Conservation (phyloP, 1,140 invertebrate genomes). For the Delia radicum region DNA sequence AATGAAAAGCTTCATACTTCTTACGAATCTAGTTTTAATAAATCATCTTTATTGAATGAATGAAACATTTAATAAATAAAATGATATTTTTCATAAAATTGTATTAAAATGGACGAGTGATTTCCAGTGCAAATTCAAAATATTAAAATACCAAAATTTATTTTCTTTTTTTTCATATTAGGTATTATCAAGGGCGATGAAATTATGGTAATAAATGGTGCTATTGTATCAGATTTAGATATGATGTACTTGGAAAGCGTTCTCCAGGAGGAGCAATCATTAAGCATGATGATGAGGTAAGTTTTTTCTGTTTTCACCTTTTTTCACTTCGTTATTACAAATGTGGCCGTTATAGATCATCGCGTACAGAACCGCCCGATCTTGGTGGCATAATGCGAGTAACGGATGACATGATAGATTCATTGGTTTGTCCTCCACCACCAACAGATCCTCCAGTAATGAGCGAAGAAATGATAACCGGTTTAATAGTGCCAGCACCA, state of each 20-base stretch:
- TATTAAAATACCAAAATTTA: too few species aligned
- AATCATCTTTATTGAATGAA: too few species aligned
- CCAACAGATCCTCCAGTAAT: constrained; percentile 89
- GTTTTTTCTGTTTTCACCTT: constrained; percentile 25
- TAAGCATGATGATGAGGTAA: constrained; percentile 96
- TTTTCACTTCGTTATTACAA: background rate
- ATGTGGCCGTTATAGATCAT: constrained; percentile 62
- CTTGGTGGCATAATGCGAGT: constrained; percentile 76
- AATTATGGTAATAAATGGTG: constrained; percentile 98
- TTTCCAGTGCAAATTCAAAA: too few species aligned
- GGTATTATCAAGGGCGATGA: constrained; percentile 96
- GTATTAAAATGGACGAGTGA: too few species aligned
- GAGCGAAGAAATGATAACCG: constrained; percentile 93
- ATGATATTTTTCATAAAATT: too few species aligned
- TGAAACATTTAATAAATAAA: too few species aligned
- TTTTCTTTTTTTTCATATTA: constrained; percentile 50
- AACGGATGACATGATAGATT: constrained; percentile 93
- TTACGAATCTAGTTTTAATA: too few species aligned
- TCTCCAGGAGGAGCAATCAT: constrained; percentile 88
- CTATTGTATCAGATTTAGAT: constrained; percentile 95
- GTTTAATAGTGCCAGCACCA: constrained; percentile 92
- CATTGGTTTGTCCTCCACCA: constrained; percentile 91
- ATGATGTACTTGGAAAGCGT: constrained; percentile 99
- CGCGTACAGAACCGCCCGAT: constrained; percentile 91
- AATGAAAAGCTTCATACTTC: too few species aligned